phyloP scores from a whole-genome alignment of 30 jellyfish, hydroid and myxozoan genomes.

The Rhopilema esculentum region DNA sequence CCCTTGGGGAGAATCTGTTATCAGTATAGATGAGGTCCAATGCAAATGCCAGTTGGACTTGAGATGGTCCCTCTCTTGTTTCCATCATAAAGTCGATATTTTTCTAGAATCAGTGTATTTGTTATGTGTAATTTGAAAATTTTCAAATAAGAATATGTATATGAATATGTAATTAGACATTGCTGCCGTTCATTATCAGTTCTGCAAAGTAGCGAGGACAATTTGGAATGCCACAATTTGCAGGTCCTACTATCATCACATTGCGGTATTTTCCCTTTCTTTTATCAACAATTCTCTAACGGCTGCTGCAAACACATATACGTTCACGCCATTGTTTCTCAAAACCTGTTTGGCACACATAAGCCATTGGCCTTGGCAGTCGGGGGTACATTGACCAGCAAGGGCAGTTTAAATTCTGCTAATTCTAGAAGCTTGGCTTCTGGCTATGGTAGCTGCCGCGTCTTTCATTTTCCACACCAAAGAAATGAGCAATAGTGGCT shows the following conservation, averaged over 20 bases:
- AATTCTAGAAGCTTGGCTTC: neutral
- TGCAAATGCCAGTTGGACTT: constrained; percentile 6
- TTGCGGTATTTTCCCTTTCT: constrained; percentile 25
- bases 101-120: neutral
- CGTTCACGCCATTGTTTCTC: neutral
- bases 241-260: constrained; percentile 23
- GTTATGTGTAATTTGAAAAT: neutral
- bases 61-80: constrained; percentile 11
- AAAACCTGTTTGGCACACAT: neutral
- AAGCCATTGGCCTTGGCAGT: constrained; percentile 35
- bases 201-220: constrained; percentile 17
- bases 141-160: too few relatives aligned
- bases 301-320: constrained; percentile 1
- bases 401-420: neutral
- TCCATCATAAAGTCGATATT: neutral
- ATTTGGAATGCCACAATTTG: constrained; percentile 28
- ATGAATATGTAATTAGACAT: neutral
- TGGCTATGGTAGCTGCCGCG: constrained; percentile 1
- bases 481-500: neutral
- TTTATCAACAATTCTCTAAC: neutral
- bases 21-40: constrained; percentile 4
- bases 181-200: neutral
- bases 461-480: constrained; percentile 14
- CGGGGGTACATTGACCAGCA: neutral
- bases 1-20: constrained; percentile 2